Evolutionary conservation across 2,113 vertebrate genomes (phyloP), one percentile per base, ranked within the genome.

Genomic region (Polypterus bichir): DNA sequence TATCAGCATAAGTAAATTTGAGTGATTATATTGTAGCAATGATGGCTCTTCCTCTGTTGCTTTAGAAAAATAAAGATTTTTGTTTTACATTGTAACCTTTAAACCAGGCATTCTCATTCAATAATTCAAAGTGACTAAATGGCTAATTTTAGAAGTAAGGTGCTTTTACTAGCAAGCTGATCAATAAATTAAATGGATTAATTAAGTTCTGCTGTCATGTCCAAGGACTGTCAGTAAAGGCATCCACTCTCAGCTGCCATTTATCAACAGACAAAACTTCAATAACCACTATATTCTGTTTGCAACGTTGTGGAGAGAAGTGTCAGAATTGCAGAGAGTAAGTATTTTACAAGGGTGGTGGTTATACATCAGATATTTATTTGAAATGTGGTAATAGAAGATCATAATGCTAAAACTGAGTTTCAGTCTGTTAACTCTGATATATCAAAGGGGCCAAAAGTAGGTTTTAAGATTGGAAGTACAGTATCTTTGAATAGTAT

Each of bases 101-200:
- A 51, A 52, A 10, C 10, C 10, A 10, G 7, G 3, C 51, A 52
- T 52, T 52, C 4, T 52, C 7, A 7, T 52, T 52, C 51, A 7
- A 52, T 52, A 52, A 52, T 3, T 52, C 51, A 52, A 52, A 4
- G 10, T 52, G 51, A 52, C 7, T 44, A 69, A 79, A 76, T 62
- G 64, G 66, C 65, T 70, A 70, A 78, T 81, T 73, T 71, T 70
- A 68, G 61, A 69, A 79, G 58, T 68, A 63, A 69, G 70, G 47
- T 74, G 64, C 74, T 82, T 80, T 83, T 76, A 77, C 75, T 48
- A 75, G 72, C 67, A 70, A 74, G 64, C 61, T 73, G 72, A 82
- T 83, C 79, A 76, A 85, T 84, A 79, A 76, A 79, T 83, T 80
- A 74, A 71, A 74, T 74, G 63, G 71, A 83, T 77, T 77, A 80